Conservation (phyloP, 2,797 vertebrate species). For the Odontamblyopus rebecca region DNA sequence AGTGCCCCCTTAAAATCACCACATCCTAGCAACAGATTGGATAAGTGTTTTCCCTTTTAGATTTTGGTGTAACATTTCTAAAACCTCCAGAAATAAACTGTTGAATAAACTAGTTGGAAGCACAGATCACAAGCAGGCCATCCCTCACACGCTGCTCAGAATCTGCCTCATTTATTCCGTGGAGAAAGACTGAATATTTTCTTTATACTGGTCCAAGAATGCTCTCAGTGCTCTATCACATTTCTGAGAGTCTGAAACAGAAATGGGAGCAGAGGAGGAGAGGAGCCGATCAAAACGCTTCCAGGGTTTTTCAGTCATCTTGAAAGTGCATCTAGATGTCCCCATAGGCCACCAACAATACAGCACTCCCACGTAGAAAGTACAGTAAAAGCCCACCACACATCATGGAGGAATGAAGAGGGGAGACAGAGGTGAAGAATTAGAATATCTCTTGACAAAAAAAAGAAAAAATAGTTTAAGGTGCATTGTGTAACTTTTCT, state of each 20-base stretch:
- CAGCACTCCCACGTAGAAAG: slow-evolving; percentile 28
- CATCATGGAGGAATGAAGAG: slow-evolving; percentile 1
- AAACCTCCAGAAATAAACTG: neutral
- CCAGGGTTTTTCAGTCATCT: slow-evolving; percentile 31
- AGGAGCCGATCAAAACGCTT: slow-evolving; percentile 30
- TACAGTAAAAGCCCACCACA: slow-evolving; percentile 14
- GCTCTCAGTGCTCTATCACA: slow-evolving; percentile 24
- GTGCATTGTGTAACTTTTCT: too few species aligned
- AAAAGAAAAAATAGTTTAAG: too few species aligned
- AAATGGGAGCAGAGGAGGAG: slow-evolving; percentile 14
- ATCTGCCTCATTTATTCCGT: neutral
- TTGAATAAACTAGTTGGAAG: slow-evolving; percentile 15
- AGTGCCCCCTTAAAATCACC: neutral
- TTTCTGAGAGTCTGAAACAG: slow-evolving; percentile 7
- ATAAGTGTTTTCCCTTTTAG: neutral
- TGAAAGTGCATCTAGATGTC: slow-evolving; percentile 48
- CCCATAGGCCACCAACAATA: slow-evolving; percentile 42
- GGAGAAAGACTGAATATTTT: slow-evolving; percentile 22
- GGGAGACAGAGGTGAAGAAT: too few species aligned
- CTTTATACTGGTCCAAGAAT: slow-evolving; percentile 32
- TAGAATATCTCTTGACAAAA: too few species aligned
- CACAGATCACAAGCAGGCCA: slow-evolving; percentile 25
- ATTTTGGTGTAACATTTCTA: neutral
- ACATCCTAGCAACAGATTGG: neutral
- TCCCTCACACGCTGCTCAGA: slow-evolving; percentile 17